phyloP scores from a whole-genome alignment of 2,113 vertebrate genomes.

The Aix galericulata region DNA sequence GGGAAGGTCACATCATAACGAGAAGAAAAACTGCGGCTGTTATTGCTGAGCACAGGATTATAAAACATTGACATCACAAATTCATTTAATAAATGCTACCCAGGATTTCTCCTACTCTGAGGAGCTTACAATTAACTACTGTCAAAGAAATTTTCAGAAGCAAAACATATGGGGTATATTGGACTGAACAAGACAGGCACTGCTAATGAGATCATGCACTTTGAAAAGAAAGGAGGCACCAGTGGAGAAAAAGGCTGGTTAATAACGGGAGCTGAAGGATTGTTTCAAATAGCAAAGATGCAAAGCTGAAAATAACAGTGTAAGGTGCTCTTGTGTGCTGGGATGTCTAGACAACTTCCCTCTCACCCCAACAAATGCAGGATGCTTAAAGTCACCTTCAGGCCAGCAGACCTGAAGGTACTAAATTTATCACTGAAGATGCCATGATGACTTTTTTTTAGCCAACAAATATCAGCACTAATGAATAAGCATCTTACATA shows the following conservation, averaged over 20 bases:
- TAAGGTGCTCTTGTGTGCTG: fast-evolving
- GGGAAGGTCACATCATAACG: not conserved
- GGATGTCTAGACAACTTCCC: not conserved
- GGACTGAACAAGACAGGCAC: not conserved
- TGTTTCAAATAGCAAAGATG: not conserved
- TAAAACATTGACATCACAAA: not conserved
- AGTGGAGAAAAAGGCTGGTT: not conserved
- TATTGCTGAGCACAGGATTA: not conserved
- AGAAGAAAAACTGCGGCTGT: not conserved
- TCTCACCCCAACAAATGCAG: not conserved
- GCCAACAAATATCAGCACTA: not conserved
- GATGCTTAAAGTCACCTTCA: not conserved
- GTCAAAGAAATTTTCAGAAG: not conserved
- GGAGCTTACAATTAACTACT: not conserved
- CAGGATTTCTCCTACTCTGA: not conserved
- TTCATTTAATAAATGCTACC: not conserved
- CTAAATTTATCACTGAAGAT: not conserved
- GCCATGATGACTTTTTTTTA: not conserved
- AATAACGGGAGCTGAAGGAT: not conserved
- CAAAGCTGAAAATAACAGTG: not conserved
- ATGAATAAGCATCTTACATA: not conserved
- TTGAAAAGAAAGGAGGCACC: not conserved
- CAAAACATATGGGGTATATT: not conserved
- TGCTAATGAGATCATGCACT: not conserved
- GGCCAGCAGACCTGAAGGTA: not conserved